phyloP scores from a whole-genome alignment of 2,888 invertebrate genomes.

The Crepidodera aurea region DNA sequence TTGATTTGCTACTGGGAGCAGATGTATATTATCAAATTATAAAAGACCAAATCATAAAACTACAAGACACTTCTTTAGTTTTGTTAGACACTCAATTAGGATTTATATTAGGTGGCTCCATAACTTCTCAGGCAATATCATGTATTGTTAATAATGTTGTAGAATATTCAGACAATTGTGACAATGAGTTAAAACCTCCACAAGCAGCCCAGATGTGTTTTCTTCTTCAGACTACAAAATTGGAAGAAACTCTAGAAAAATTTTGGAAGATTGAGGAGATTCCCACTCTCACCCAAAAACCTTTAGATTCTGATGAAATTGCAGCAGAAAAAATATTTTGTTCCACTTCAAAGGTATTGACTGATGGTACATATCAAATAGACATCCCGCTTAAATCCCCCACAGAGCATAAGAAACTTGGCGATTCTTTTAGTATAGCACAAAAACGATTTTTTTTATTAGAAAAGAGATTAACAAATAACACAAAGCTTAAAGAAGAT shows the following conservation, averaged over 20 bases:
- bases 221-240: neutral
- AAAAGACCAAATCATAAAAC: neutral
- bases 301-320: neutral
- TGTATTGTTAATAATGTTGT: neutral
- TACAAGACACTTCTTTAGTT: neutral
- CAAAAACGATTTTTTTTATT: neutral
- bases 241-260: neutral
- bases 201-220: neutral
- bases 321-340: neutral
- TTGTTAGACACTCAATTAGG: neutral
- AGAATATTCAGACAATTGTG: no score
- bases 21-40: neutral
- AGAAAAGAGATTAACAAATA: neutral
- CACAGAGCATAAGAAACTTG: neutral
- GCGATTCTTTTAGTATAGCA: neutral
- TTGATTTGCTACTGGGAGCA: neutral
- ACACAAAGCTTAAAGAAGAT: neutral
- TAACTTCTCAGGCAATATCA: neutral
- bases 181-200: neutral
- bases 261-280: neutral
- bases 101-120: neutral
- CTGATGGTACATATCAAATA: no score
- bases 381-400: no score
- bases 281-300: neutral
- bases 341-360: neutral